Evolutionary conservation across 92 coral and sea anemone genomes (phyloP).

Genomic region (Porites cylindrica): DNA sequence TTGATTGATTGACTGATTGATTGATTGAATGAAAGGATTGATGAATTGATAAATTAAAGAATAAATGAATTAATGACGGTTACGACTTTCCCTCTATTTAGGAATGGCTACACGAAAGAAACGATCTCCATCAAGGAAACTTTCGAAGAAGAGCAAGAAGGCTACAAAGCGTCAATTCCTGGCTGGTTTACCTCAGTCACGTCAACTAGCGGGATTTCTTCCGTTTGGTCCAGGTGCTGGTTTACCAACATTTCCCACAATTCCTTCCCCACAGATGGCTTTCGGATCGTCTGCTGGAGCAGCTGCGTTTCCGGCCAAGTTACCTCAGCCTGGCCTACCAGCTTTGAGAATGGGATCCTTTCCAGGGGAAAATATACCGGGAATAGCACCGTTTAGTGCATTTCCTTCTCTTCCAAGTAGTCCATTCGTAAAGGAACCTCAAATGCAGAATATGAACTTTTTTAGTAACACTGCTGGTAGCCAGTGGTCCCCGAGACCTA

Average conservation of each 20-base stretch:
- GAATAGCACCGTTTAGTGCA: conserved; percentile 9
- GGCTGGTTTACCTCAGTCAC: conserved; percentile 26
- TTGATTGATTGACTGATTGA: too few relatives aligned
- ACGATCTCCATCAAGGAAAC: conserved; percentile 19
- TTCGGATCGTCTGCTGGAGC: neutral
- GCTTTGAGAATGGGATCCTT: conserved; percentile 7
- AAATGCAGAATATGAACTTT: conserved; percentile 17
- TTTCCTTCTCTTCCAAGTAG: conserved; percentile 4
- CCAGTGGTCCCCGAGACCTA: neutral
- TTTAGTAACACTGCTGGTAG: conserved; percentile 1
- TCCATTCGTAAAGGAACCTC: conserved; percentile 26
- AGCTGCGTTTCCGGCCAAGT: neutral
- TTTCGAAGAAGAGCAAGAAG: conserved; percentile 28
- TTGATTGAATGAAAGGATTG: too few relatives aligned
- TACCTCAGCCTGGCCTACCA: conserved; percentile 5
- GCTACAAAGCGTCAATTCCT: conserved; percentile 44
- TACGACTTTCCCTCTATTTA: neutral
- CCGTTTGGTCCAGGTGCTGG: conserved; percentile 13
- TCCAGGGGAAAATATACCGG: neutral
- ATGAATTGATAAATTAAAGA: too few relatives aligned
- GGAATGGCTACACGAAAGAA: conserved; percentile 48
- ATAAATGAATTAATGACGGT: too few relatives aligned
- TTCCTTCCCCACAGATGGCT: neutral
- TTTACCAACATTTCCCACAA: conserved; percentile 17
- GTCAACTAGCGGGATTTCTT: neutral